Evolutionary conservation across 2,888 invertebrate species (phyloP).

Genomic region (Nymphalis polychloros): DNA sequence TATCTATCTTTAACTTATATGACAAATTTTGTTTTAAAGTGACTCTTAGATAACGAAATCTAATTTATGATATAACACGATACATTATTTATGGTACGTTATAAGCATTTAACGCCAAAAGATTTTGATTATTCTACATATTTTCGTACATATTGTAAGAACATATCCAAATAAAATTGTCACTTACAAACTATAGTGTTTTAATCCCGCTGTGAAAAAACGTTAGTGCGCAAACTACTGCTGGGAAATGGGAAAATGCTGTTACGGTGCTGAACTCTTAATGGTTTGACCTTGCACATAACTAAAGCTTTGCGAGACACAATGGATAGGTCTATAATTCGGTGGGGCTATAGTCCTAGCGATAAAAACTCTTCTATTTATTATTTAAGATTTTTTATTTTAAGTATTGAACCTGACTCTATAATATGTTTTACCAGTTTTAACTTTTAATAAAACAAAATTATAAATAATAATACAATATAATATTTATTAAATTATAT

Average conservation of each 20-base stretch:
- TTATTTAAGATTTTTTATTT: background rate
- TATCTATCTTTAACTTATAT: background rate
- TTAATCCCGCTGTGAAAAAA: slow-evolving; percentile 42
- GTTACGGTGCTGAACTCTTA: slow-evolving; percentile 53
- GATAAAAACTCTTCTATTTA: background rate
- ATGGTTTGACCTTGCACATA: slow-evolving; percentile 38
- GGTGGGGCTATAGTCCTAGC: background rate
- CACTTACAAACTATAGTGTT: slow-evolving; percentile 36
- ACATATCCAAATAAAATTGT: slow-evolving; percentile 20
- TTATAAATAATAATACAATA: no score
- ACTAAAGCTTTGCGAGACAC: slow-evolving; percentile 35
- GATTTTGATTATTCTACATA: background rate
- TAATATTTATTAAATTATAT: background rate
- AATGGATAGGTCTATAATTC: slow-evolving; percentile 14
- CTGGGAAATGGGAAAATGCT: slow-evolving; percentile 61
- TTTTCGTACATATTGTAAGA: slow-evolving; percentile 4
- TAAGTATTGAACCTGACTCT: no score
- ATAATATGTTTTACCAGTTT: no score
- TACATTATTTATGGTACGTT: no score
- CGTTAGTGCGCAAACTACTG: slow-evolving; percentile 42
- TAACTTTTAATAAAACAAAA: no score
- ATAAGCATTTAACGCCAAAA: no score
- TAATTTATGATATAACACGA: no score
- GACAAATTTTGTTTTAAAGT: background rate
- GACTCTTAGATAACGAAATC: background rate